These are phyloP conservation scores for Oxyruncus cristatus DNA, from an alignment of 2,113 vertebrate species.

Conservation along the genomic window DNA sequence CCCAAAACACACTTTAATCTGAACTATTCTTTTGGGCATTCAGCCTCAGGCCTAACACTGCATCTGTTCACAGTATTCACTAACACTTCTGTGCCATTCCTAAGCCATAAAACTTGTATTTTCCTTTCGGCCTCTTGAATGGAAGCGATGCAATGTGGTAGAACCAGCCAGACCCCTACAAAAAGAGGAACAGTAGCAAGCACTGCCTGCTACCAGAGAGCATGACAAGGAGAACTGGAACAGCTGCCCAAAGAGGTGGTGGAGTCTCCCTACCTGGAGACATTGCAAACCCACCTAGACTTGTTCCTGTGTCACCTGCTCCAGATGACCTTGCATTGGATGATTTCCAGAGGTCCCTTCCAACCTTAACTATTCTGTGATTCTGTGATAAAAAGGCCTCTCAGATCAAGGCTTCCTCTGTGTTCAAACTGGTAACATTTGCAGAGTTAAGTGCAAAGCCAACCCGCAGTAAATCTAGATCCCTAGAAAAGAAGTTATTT, in stretches of 20 bases:
- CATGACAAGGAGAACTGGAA: not conserved
- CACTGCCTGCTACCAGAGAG: not conserved
- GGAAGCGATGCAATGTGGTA: not conserved
- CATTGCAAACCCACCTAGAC: not conserved
- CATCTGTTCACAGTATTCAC: not conserved
- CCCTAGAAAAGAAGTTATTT: conserved; percentile 70
- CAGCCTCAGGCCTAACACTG: not conserved
- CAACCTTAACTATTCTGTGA: not conserved
- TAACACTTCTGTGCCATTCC: not conserved
- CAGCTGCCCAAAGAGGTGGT: not conserved
- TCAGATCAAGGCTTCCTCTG: not conserved
- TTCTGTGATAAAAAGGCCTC: not conserved
- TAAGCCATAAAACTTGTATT: not conserved
- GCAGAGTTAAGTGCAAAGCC: not conserved
- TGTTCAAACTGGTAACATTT: not conserved
- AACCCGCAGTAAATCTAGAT: conserved; percentile 31
- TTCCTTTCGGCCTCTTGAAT: not conserved
- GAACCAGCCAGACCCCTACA: not conserved
- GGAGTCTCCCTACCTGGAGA: not conserved
- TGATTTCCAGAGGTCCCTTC: not conserved
- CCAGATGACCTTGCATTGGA: not conserved
- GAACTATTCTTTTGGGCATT: not conserved
- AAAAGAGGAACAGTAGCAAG: not conserved
- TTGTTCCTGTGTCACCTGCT: rapidly evolving
- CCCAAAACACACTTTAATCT: not conserved